A percentile compares a stretch with the other conserved stretches of the same genome.
Evolutionary conservation across 2,113 vertebrate genomes (phyloP).

Genomic region (Penelope pileata): DNA sequence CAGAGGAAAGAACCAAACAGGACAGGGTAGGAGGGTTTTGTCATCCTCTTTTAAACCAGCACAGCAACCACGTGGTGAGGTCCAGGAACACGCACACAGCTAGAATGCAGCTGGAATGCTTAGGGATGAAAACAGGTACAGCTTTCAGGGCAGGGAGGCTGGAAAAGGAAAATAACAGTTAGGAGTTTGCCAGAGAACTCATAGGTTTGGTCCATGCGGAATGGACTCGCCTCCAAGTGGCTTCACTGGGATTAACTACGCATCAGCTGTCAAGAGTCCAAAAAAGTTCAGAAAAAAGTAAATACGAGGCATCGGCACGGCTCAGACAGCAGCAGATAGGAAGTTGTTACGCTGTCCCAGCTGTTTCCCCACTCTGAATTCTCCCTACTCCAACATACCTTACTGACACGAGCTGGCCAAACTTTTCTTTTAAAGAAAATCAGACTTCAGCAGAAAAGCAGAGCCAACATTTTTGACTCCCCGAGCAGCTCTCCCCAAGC

Average conservation of each 20-base stretch:
- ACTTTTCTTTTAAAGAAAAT: not conserved
- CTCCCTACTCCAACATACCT: not conserved
- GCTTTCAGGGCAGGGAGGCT: not conserved
- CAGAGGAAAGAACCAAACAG: not conserved
- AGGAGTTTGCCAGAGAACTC: not conserved
- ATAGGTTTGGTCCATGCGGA: not conserved
- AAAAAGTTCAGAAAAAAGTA: not conserved
- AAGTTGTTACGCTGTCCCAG: not conserved
- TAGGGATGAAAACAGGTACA: not conserved
- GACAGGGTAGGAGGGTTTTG: not conserved
- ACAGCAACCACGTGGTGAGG: too few species aligned
- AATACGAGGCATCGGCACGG: not conserved
- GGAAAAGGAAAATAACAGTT: not conserved
- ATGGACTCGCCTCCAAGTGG: rapidly evolving
- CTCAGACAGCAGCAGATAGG: not conserved
- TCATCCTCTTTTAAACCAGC: not conserved
- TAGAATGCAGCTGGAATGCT: not conserved
- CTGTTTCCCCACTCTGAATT: not conserved
- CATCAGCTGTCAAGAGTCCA: not conserved
- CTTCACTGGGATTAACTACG: not conserved
- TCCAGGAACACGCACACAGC: not conserved
- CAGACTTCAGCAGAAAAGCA: not conserved
- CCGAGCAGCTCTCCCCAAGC: too few species aligned
- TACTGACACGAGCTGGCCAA: not conserved
- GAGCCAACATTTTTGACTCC: not conserved